Base-by-base conservation (phyloP, 2,797 vertebrate species). In the Galaxias olidus region DNA sequence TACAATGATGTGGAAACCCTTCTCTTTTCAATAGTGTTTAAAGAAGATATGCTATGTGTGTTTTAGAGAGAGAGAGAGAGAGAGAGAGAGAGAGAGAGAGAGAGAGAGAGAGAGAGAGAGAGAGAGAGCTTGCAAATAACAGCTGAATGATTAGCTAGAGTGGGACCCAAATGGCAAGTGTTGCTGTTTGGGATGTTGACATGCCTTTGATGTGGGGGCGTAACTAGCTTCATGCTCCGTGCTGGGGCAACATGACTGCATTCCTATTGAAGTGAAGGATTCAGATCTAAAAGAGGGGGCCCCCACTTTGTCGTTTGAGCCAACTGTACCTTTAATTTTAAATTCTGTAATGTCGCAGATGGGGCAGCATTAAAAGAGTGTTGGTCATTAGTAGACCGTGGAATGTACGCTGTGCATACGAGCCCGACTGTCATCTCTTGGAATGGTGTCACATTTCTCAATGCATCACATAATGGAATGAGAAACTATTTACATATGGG, bases 321-420 rank as follows among this genome's bases (percentile, higher is more conserved):
- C 88, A 87, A 80, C 85, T 86, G 76, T 89, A 91, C 91, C 88
- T 93, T 91, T 89, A 86, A 92, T 92, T 89, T 89, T 70, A 86
- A 84, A 90, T 91, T 90, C 89, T 89, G 83, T 87, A 89, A 88
- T 81, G 87, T 86, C 88, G 87, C 79, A 74, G 72, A 88, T 75
- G 79, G 81, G 74, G 47, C 61, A 55, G 76, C 71, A 84, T 90
- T 84, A 87, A 88, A 89, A 80, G 75, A 68, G 15, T 1, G 67
- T 30, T 30, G 80, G 84, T 86, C 84, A 82, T 90, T 91, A 88
- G 86, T 75, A 77, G 80, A 85, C 86, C 87, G 83, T 87, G 71
- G 78, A 20, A 48, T 77, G 72, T 85, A 74, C 78, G 79, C 77
- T 72, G 43, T 52, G 50, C 53, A 60, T 55, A 66, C 63, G 71